Base-by-base conservation (phyloP, 2,888 invertebrate species). In the Scaptomyza parva region DNA sequence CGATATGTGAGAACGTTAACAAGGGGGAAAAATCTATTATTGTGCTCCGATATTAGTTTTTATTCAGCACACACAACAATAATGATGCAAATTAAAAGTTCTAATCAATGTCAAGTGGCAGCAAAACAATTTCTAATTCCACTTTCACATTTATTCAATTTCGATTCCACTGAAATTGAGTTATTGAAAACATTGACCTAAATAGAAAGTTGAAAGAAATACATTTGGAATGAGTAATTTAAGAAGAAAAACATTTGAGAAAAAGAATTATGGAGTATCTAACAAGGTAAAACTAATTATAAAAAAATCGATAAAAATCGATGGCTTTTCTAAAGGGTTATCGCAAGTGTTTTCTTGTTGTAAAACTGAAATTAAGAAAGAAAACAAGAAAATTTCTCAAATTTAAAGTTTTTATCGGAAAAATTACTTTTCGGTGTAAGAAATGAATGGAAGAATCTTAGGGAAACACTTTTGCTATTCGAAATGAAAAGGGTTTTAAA, bases 51-150 rank as follows among this genome's bases (percentile, higher is more conserved):
- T 37, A 12, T 28, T 30, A 35, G 26, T 35, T 14, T 8, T 18
- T 48, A 61, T 30, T 48, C 39, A 52, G 18, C 22, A 43, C 37
- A 43, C 37, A 17, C 52, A 37, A 30, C 55, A 71, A 73, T 71
- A 66, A 53, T 48, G 20, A 73, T 72, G 77, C 73, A 73, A 73
- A 73, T 73, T 57, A 76, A 71, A 65, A 61, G 51, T 83, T 83
- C 73, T 76, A 66, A 79, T 78, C 79, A 76, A 63, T 53, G 53
- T 58, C 60, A 59, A 71, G 53, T 57, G 37, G 40, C 57, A 52
- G 40, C 57, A 52, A 64, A 61, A 61, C 33, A 50, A 53, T 60
- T 51, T 35, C 57, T 18, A 40, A 30, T 18, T 24, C 28, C 45
- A 54, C 86, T 85, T 79, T 79, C 78, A 71, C 65, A 24, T 4